Evolutionary conservation across 2,113 vertebrate species (phyloP).

Genomic region (Arizona elegans): DNA sequence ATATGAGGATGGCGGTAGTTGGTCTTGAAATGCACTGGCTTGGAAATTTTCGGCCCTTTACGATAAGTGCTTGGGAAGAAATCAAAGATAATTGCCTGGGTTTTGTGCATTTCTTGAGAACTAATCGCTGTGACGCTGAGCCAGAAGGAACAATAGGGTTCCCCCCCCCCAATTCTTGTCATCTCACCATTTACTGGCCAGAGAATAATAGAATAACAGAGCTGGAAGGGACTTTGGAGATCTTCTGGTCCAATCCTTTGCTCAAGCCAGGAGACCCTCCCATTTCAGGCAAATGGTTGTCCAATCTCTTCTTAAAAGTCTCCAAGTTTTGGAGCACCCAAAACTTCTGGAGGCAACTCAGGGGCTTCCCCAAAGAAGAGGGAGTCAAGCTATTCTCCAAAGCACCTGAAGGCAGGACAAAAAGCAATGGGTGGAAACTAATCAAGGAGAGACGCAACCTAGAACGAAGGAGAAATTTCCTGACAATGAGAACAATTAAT

Average conservation of each 20-base stretch:
- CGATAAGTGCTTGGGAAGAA: not conserved
- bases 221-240: not conserved
- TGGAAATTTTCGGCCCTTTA: not conserved
- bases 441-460: too few species aligned
- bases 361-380: too few species aligned
- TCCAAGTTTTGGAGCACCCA: too few species aligned
- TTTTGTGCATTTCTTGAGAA: not conserved
- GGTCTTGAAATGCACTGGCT: not conserved
- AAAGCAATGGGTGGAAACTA: too few species aligned
- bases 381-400: too few species aligned
- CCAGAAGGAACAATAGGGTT: not conserved
- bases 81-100: not conserved
- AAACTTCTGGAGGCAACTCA: too few species aligned
- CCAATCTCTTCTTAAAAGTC: too few species aligned
- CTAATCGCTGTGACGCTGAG: constrained; percentile 1
- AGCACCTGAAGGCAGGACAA: too few species aligned
- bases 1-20: not conserved
- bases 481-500: too few species aligned
- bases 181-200: not conserved
- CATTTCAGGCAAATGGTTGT: not conserved
- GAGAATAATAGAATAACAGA: not conserved
- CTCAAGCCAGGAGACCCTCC: not conserved
- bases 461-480: too few species aligned
- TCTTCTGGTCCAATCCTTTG: not conserved
- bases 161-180: not conserved